Evolutionary conservation across 1,140 invertebrate genomes (phyloP), one percentile per base, ranked within the genome.

Genomic region (Nasonia vitripennis): DNA sequence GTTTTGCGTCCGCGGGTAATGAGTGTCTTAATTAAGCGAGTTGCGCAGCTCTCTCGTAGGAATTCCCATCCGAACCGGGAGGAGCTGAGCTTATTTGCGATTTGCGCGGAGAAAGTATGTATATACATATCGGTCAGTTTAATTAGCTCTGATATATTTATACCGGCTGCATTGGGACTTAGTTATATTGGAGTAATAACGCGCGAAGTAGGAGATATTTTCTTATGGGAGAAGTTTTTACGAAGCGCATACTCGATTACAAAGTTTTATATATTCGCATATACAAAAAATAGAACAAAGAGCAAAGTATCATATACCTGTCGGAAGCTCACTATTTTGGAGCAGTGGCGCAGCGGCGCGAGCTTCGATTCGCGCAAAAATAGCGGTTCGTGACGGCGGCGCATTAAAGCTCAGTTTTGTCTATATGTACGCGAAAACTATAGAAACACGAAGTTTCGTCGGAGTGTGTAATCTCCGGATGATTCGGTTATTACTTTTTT

Each of bases 21-120:
- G 68, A 81, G 80, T 81, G 27, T 34, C 80, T 75, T 75, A 82
- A 82, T 82, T 82, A 82, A 71, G 73, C 23, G 0, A 71, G 68
- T 62, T 62, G 55, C 51, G 12, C 55, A 10, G 41, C 5, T 11
- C 41, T 45, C 41, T 45, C 41, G 6, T 0, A 62, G 55, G 55
- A 62, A 62, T 62, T n/a, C n/a, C 55, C 17, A 62, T 3, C 17
- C 4, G 20, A 62, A 62, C 14, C 17, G 5, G 34, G 34, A 37
- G 34, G 55, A 62, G 20, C 27, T 27, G 27, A 17, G 55, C 55
- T 62, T 62, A n/a, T 62, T 62, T 62, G 51, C 51, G 55, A 62
- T 62, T 17, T 17, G 55, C 14, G 12, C 14, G 48, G 2, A 27
- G 27, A 51, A 4, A 12, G 48, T 62, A n/a, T 62, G 20, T 17